Conservation (phyloP, 2,113 vertebrate species). For the Acrocephalus arundinaceus region DNA sequence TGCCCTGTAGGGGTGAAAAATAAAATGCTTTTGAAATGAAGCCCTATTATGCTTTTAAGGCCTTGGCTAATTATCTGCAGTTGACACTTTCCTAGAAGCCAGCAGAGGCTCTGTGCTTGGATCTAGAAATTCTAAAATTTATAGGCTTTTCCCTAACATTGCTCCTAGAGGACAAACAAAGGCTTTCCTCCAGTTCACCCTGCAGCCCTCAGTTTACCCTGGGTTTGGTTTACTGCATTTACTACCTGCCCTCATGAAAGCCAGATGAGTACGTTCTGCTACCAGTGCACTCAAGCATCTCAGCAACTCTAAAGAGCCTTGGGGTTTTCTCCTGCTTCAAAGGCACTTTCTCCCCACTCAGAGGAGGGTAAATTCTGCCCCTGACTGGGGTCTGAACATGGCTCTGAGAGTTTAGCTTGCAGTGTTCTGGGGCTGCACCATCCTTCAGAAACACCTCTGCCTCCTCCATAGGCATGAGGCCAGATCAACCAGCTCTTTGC, state of each 20-base stretch:
- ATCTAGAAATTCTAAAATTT: not conserved
- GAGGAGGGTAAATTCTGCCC: not conserved
- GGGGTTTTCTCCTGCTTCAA: not conserved
- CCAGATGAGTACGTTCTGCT: not conserved
- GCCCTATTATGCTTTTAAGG: not conserved
- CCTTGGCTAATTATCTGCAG: not conserved
- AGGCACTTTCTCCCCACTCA: not conserved
- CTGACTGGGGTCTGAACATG: not conserved
- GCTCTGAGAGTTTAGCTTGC: not conserved
- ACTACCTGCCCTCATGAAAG: not conserved
- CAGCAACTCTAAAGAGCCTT: not conserved
- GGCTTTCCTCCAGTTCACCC: not conserved
- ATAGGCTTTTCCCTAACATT: not conserved
- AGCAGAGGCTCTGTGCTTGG: not conserved
- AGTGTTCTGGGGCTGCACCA: not conserved
- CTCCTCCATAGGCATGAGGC: accelerated
- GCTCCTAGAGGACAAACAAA: not conserved
- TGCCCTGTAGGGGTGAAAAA: not conserved
- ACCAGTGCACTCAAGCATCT: not conserved
- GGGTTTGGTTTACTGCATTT: not conserved
- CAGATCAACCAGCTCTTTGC: not conserved
- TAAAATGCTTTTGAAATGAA: not conserved
- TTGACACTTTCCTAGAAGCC: not conserved
- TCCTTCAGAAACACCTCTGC: not conserved
- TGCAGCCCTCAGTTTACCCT: not conserved